Percentiles rank a stretch among this genome's conserved stretches.
Conservation (phyloP, 2,797 vertebrate species). For the Pteronotus mesoamericanus region DNA sequence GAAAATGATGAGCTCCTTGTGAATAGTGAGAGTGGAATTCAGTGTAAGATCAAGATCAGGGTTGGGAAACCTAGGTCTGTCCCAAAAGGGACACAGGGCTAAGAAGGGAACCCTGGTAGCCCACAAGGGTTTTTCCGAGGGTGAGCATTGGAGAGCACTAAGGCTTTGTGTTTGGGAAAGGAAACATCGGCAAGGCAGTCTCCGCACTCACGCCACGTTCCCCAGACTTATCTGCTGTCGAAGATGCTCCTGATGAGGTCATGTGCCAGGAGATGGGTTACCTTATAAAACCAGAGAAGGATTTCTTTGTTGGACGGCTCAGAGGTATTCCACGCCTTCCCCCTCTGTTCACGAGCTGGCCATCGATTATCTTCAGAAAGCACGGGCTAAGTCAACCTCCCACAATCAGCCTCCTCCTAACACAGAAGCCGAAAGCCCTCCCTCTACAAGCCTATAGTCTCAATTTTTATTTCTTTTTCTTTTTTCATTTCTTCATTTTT, state of each 20-base stretch:
- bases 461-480: too few relatives aligned
- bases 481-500: too few relatives aligned
- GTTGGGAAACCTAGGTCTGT: too few relatives aligned
- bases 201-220: background rate
- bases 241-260: background rate
- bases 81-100: too few relatives aligned
- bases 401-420: background rate
- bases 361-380: background rate
- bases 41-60: background rate
- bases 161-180: background rate
- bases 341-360: background rate
- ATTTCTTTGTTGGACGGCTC: background rate
- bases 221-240: background rate
- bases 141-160: background rate
- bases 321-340: background rate
- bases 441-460: background rate
- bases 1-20: background rate
- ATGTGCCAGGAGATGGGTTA: conserved; percentile 8
- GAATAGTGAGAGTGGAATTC: background rate
- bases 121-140: too few relatives aligned
- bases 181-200: background rate
- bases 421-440: background rate
- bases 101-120: too few relatives aligned
- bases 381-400: too few relatives aligned
- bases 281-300: background rate